Evolutionary conservation across 2,888 invertebrate genomes (phyloP), one percentile per base, ranked within the genome.

Genomic region (Lasioglossum calceatum): DNA sequence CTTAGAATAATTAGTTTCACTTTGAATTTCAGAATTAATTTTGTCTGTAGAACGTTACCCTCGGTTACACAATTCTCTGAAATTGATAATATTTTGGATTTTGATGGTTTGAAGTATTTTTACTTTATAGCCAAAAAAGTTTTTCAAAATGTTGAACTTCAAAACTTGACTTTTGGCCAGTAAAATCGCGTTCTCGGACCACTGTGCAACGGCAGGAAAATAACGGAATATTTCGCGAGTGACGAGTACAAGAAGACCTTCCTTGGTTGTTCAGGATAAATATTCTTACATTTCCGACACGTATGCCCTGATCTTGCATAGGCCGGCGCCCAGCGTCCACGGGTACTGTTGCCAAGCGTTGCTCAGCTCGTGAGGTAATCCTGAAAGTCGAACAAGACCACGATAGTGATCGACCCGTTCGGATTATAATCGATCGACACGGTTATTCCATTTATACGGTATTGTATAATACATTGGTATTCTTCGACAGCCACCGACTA

Each of bases 331-430:
- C 82, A 98, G 96, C 81, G 97, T 96, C 97, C 98, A 98, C 0
- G 98, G 98, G 95, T 98, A 98, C 95, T 98, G 98, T 94, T 98
- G 98, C 98, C 98, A 98, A 93, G 97, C 98, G 2, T 97, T 96
- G 44, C 97, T 97, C 76, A 98, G 96, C 94, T 99, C 98, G 93
- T 98, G 97, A 0, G 99, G 99, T 5, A 99, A 96, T 91, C 98
- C 98, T 98, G 96, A 39, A 96, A 96, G 79, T 61, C 72, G 47
- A 42, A 44, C 73, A 79, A 83, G 47, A 54, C 71, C 10, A 14
- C 23, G 61, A 84, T 84, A 75, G 75, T 23, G 67, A 80, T 77
- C 80, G 36, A 77, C 0, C 27, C 50, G 12, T 2, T 32, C 27
- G 16, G 67, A 82, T 85, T 71, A 50, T 27, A 32, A 77, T 74